Evolutionary conservation across 2,888 invertebrate species (phyloP).

Genomic region (Pherbina coryleti): DNA sequence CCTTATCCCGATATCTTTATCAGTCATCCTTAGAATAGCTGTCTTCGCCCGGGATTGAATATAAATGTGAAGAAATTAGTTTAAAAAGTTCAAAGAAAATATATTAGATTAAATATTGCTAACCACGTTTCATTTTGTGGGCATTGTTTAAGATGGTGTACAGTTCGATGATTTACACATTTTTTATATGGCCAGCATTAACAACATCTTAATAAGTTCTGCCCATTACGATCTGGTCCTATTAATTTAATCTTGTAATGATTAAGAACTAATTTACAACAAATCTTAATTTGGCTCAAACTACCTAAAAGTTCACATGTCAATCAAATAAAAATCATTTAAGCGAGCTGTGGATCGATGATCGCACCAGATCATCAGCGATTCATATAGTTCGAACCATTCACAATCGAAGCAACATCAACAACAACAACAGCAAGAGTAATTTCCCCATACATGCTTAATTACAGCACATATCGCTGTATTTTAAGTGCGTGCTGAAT

Average conservation of each 20-base stretch:
- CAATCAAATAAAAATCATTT: conserved; percentile 56
- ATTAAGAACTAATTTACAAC: conserved; percentile 19
- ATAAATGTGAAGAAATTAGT: no score
- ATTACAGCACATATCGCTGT: conserved; percentile 28
- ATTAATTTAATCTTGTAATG: conserved; percentile 4
- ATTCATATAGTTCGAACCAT: conserved; percentile 38
- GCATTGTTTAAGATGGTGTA: no score
- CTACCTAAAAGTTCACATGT: conserved; percentile 54
- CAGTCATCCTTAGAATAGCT: no score
- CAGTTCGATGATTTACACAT: no score
- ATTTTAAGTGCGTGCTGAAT: conserved; percentile 44
- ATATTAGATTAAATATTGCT: no score
- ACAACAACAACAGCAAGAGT: neutral
- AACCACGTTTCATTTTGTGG: no score
- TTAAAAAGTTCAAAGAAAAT: no score
- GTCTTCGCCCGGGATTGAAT: no score
- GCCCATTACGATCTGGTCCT: neutral
- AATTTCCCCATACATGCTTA: conserved; percentile 32
- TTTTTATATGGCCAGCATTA: no score
- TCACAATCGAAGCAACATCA: conserved; percentile 1
- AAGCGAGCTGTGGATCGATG: neutral
- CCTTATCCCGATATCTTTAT: no score
- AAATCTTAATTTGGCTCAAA: neutral
- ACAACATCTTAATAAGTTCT: neutral
- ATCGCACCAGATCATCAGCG: conserved; percentile 26